Evolutionary conservation across 2,797 vertebrate species (phyloP).

Genomic region (Emydoidea blandingii): DNA sequence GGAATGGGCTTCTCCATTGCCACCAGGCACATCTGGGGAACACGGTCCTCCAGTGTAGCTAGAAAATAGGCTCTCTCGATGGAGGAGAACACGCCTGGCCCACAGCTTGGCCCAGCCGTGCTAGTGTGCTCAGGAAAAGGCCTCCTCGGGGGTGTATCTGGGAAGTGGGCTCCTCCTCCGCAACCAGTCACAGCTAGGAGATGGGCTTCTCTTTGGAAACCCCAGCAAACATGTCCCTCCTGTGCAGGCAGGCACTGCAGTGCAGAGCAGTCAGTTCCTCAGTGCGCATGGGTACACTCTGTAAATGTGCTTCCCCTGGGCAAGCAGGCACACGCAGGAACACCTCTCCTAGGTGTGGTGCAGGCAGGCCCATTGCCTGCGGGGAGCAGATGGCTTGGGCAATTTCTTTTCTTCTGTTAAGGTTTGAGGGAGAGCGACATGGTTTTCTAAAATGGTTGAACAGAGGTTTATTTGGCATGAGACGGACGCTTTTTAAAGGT

Average conservation of each 20-base stretch:
- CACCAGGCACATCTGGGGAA: not conserved
- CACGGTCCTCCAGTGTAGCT: rapidly evolving
- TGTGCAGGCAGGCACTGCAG: not conserved
- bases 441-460: slow-evolving; percentile 76
- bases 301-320: not conserved
- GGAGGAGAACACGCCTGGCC: not conserved
- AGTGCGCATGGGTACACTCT: not conserved
- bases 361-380: slow-evolving; percentile 39
- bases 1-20: not conserved
- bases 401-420: slow-evolving; percentile 67
- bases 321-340: not conserved
- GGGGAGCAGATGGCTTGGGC: slow-evolving; percentile 37
- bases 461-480: slow-evolving; percentile 78
- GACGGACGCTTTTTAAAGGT: slow-evolving; percentile 84
- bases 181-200: not conserved
- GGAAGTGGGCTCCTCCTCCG: not conserved
- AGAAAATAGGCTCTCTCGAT: not conserved
- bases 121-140: not conserved
- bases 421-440: slow-evolving; percentile 55
- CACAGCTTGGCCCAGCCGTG: not conserved
- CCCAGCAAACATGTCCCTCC: rapidly evolving
- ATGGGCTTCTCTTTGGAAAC: not conserved
- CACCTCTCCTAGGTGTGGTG: not conserved
- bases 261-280: not conserved
- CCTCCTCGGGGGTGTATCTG: not conserved